Evolutionary conservation across 2,888 invertebrate genomes (phyloP), one percentile per base, ranked within the genome.

Genomic region (Cantharis nigra): DNA sequence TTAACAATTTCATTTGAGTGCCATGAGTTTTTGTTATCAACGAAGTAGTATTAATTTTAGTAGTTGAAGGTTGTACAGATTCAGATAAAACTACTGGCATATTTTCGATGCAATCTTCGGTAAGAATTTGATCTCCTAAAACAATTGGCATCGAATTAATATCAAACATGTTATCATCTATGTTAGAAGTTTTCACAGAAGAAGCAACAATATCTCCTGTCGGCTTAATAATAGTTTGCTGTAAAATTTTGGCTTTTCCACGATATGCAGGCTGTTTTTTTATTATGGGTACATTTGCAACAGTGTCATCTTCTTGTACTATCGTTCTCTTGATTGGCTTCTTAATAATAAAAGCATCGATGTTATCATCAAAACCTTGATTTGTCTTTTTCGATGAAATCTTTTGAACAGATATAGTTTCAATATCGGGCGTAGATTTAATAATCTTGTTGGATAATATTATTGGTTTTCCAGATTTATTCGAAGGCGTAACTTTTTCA

Each of bases 81-180:
- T 84, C 84, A 11, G 89, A 88, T 80, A 90, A 87, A 0, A 92
- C 91, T 33, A 93, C 91, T 0, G 93, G 93, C 91, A 93, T 92
- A 84, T 92, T 92, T 82, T 93, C 93, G 72, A 93, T 92, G 83
- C 88, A 92, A 84, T 93, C 93, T 0, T 93, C 91, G 0, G 92
- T 92, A 76, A 94, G 87, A 63, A 92, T 90, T 82, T 94, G 94
- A 81, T 94, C 94, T 33, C 93, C 93, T 64, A 94, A 86, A 3
- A 94, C 93, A 79, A 94, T 93, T 1, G 94, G 94, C 93, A 94
- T 94, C 1, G 93, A 93, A 86, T 93, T 93, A 49, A 94, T 94
- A 85, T 95, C 94, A 80, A 94, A 92, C 80, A 92, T 87, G 75
- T 89, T 85, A 72, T 90, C 90, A 79, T 91, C 91, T 71, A 85